These are phyloP conservation scores for Ammodytes dubius DNA, from an alignment of 2,113 vertebrate genomes.

Conservation along the genomic window DNA sequence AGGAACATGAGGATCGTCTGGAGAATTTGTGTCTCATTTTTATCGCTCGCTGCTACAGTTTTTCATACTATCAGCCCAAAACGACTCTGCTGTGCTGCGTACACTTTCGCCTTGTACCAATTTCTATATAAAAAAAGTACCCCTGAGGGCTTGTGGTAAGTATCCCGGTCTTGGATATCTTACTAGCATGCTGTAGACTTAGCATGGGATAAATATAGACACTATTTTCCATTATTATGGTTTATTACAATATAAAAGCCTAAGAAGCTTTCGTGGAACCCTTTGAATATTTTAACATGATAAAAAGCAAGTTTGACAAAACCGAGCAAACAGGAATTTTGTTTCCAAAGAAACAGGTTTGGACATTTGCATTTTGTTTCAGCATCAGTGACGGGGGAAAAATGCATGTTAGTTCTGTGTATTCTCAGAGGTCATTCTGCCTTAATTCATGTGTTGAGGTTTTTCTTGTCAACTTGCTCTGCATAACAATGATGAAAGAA, in stretches of 20 bases:
- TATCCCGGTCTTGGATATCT: constrained; percentile 46
- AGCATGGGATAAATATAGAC: constrained; percentile 40
- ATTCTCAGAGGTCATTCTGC: constrained; percentile 48
- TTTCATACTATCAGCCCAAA: constrained; percentile 34
- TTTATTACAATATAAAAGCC: constrained; percentile 39
- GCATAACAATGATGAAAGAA: constrained; percentile 48
- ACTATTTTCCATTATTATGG: constrained; percentile 38
- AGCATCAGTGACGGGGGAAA: constrained; percentile 7
- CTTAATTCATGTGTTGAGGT: constrained; percentile 29
- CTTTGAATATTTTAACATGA: constrained; percentile 46
- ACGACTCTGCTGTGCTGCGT: constrained; percentile 8
- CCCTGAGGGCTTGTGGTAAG: constrained; percentile 52
- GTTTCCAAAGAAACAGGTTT: constrained; percentile 8
- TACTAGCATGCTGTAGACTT: constrained; percentile 43
- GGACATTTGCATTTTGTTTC: constrained; percentile 5
- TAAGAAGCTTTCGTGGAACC: constrained; percentile 15
- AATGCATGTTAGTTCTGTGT: constrained; percentile 6
- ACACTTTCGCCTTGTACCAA: constrained; percentile 21
- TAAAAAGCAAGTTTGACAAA: constrained; percentile 9
- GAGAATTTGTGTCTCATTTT: constrained; percentile 25
- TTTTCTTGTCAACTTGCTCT: constrained; percentile 40
- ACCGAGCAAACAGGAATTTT: constrained; percentile 17
- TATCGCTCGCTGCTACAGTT: constrained; percentile 25
- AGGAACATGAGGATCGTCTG: constrained; percentile 19
- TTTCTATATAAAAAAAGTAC: constrained; percentile 18